phyloP scores from a whole-genome alignment of 92 coral and sea anemone species.

The Parazoanthus atlanticus region DNA sequence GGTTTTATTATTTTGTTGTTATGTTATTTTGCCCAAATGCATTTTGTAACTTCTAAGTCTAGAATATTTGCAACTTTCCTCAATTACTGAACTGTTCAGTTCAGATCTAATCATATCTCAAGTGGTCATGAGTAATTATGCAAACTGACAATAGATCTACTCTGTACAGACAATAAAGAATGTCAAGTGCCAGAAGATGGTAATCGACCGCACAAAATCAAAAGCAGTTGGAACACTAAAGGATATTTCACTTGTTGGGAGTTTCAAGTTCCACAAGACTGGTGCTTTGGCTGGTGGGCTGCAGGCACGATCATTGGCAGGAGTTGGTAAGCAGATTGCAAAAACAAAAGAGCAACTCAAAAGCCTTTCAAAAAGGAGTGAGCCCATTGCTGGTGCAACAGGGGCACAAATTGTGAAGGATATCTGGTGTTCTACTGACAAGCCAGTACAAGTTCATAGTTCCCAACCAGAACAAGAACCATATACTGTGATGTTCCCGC shows the following conservation, averaged over 20 bases:
- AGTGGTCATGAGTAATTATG: no score
- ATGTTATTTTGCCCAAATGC: no score
- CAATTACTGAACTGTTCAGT: no score
- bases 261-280: slow-evolving; percentile 37
- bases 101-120: no score
- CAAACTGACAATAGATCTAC: no score
- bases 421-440: slow-evolving; percentile 38
- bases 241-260: slow-evolving; percentile 35
- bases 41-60: no score
- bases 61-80: no score
- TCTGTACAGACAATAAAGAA: slow-evolving; percentile 52
- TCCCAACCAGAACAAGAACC: not conserved
- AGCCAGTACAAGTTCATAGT: not conserved
- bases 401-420: slow-evolving; percentile 35
- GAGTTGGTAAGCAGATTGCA: not conserved
- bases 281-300: slow-evolving; percentile 34
- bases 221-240: slow-evolving; percentile 38
- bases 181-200: slow-evolving; percentile 54
- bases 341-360: not conserved
- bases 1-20: no score
- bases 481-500: slow-evolving; percentile 35
- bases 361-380: not conserved
- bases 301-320: slow-evolving; percentile 21
- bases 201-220: slow-evolving; percentile 49
- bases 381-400: slow-evolving; percentile 36